These are phyloP conservation scores for Philopedon plagiatum DNA, from an alignment of 2,888 invertebrate genomes.

Conservation along the genomic window DNA sequence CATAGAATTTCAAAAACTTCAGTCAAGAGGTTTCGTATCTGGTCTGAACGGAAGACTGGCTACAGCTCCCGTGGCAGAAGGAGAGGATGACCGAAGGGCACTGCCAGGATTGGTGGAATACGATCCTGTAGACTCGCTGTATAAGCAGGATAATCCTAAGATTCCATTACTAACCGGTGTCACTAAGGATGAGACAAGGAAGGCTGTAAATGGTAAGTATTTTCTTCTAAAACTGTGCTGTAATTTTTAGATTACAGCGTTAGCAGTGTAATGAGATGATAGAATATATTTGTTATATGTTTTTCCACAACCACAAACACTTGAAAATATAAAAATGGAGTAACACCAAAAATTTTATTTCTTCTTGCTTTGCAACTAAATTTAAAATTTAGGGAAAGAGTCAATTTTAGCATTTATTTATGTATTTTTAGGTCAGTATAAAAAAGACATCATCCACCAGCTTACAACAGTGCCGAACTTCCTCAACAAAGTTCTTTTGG, in stretches of 20 bases:
- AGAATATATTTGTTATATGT: no score
- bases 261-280: no score
- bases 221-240: background rate
- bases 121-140: constrained; percentile 75
- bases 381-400: no score
- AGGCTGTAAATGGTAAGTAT: constrained; percentile 72
- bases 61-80: constrained; percentile 80
- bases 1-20: constrained; percentile 73
- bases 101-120: constrained; percentile 78
- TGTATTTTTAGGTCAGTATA: constrained; percentile 60
- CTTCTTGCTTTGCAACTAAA: no score
- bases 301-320: no score
- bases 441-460: constrained; percentile 65
- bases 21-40: constrained; percentile 74
- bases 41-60: constrained; percentile 76
- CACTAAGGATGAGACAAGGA: constrained; percentile 80
- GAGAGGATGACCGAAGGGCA: constrained; percentile 76
- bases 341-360: no score
- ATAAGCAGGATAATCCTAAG: constrained; percentile 70
- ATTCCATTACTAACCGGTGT: constrained; percentile 82
- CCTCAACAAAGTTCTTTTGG: constrained; percentile 66
- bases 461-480: constrained; percentile 67
- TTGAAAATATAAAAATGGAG: no score
- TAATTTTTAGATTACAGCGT: background rate
- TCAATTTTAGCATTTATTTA: no score